Base-by-base conservation (phyloP, 2,888 invertebrate genomes). In the Epirrita christyi region DNA sequence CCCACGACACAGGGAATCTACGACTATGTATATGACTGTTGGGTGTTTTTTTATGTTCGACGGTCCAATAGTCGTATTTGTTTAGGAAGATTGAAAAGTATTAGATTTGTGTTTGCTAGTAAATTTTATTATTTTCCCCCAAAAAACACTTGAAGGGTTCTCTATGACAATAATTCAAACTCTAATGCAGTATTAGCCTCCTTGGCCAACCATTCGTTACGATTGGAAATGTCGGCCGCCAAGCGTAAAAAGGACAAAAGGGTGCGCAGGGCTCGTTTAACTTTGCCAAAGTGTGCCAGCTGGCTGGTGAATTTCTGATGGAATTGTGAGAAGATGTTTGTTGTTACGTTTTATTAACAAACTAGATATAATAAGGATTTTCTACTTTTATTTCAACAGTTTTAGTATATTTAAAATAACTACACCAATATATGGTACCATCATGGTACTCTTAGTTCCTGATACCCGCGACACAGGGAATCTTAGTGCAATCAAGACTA, bases 191-290 rank as follows among this genome's bases (percentile, higher is more conserved):
- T 38, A 41, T 53, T 40, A 53, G 42, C n/a, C 29, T 42, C 11
- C 36, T 10, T 9, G 55, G 51, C 32, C 47, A 34, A 27, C 48
- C 49, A 49, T 42, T 54, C 48, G 51, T 55, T 41, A 57, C 61
- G 54, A 51, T 48, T 34, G 49, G 29, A 15, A 52, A 50, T 47
- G 43, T 38, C 44, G 36, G 45, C 52, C 48, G 51, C 54, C 50
- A 45, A 63, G 53, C 60, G 55, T 57, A 60, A 60, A 59, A 59
- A 46, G 63, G 63, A 42, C 13, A 41, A 53, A 49, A 58, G 59
- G 59, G 62, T 48, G 41, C 38, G 41, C 48, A 53, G 38, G 62
- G 46, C 49, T 63, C 63, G 60, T 63, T 63, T 47, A 63, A 63
- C 63, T 63, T 41, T 21, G 42, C 27, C 43, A 38, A 36, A 54